Evolutionary conservation across 2,797 vertebrate genomes (phyloP).

Genomic region (Syndactyla subalaris): DNA sequence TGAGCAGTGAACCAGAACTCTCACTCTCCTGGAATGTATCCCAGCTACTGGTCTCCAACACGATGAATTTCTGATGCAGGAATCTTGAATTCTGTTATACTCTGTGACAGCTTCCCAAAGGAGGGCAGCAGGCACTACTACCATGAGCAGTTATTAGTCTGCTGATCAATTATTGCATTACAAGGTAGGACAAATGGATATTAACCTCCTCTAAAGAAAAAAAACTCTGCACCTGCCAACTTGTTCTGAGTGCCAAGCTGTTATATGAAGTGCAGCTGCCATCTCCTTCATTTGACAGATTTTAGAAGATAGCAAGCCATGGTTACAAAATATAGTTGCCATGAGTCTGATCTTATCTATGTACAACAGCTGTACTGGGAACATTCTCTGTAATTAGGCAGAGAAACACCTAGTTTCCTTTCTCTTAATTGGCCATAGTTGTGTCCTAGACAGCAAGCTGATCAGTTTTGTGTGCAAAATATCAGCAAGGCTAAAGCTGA

Average conservation of each 20-base stretch:
- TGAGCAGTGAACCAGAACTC: not conserved
- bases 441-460: not conserved
- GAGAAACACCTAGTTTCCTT: slow-evolving; percentile 8
- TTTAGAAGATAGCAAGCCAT: not conserved
- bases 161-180: not conserved
- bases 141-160: not conserved
- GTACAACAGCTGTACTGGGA: slow-evolving; percentile 16
- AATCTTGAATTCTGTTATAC: not conserved
- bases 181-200: not conserved
- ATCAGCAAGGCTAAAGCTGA: not conserved
- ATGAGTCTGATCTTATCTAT: not conserved
- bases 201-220: not conserved
- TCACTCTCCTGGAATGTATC: not conserved
- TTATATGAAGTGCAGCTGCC: not conserved
- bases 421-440: not conserved
- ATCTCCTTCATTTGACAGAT: not conserved
- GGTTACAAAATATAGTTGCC: not conserved
- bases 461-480: not conserved
- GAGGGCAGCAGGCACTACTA: not conserved
- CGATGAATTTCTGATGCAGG: not conserved
- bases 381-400: not conserved
- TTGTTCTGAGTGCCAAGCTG: not conserved
- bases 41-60: not conserved
- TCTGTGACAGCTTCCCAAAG: not conserved
- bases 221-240: not conserved